Percentiles rank a stretch among this genome's conserved stretches.
phyloP scores from a whole-genome alignment of 2,113 vertebrate genomes.

The Australoheros scitulus region DNA sequence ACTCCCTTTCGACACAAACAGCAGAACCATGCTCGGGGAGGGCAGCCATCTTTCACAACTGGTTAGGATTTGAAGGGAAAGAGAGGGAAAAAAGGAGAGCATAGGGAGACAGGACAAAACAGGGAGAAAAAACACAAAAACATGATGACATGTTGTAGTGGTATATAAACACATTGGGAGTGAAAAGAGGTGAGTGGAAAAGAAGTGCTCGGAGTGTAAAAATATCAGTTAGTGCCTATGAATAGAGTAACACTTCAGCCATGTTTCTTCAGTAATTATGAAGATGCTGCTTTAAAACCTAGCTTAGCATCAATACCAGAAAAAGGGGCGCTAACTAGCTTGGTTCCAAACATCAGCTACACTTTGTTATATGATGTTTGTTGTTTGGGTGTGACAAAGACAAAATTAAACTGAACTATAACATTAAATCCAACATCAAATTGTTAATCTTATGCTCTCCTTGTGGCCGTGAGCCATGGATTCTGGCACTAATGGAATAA shows the following conservation, averaged over 20 bases:
- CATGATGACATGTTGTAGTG: neutral
- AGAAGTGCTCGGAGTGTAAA: neutral
- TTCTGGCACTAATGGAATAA: conserved; percentile 16
- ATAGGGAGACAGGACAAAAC: neutral
- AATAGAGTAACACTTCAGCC: neutral
- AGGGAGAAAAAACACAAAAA: neutral
- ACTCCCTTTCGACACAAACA: neutral
- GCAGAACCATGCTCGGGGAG: neutral
- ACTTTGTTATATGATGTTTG: neutral
- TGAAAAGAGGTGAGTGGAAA: neutral
- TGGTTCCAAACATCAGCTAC: neutral
- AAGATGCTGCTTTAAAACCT: neutral
- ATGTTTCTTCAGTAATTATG: neutral
- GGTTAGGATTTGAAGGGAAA: neutral
- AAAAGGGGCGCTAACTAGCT: neutral
- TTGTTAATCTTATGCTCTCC: neutral
- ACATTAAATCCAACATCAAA: neutral
- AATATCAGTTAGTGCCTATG: neutral
- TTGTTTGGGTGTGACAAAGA: neutral
- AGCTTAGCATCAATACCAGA: neutral
- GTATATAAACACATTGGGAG: neutral
- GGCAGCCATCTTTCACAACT: neutral
- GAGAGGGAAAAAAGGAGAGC: neutral
- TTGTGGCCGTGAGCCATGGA: neutral
- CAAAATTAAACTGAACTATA: neutral